Evolutionary conservation across 2,113 vertebrate genomes (phyloP).

Genomic region (Candoia aspera): DNA sequence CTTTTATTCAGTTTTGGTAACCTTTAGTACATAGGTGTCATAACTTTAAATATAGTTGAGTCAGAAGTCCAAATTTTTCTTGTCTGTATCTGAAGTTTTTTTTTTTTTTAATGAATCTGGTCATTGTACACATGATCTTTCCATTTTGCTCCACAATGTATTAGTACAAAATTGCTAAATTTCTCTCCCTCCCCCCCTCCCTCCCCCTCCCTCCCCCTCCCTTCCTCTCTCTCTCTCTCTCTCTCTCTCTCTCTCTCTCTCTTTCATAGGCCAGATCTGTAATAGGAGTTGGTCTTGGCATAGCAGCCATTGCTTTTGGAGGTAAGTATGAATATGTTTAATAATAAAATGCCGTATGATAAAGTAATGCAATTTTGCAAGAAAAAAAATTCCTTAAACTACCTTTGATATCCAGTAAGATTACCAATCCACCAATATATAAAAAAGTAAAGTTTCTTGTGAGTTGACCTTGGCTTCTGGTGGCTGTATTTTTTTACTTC

Average conservation of each 20-base stretch:
- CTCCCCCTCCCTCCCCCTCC: no score
- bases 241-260: constrained; percentile 39
- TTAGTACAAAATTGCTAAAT: not conserved
- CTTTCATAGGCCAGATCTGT: constrained; percentile 79
- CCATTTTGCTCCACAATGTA: not conserved
- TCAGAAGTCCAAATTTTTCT: not conserved
- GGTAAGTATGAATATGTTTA: constrained; percentile 71
- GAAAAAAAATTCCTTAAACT: not conserved
- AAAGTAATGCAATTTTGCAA: not conserved
- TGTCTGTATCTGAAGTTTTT: not conserved
- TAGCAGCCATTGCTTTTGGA: constrained; percentile 88
- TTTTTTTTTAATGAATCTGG: not conserved
- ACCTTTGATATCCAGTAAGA: not conserved
- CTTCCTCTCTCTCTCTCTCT: constrained; percentile 14
- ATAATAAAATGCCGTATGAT: not conserved
- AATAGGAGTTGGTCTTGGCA: constrained; percentile 88
- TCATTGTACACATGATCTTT: not conserved
- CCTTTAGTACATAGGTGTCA: not conserved
- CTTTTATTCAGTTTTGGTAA: not conserved
- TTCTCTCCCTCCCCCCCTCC: constrained; percentile 2
- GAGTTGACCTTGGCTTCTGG: not conserved
- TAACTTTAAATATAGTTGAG: not conserved
- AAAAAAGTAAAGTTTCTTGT: not conserved
- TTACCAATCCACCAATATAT: not conserved
- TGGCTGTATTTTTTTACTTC: not conserved